These are phyloP conservation scores for Pluvialis apricaria DNA, from an alignment of 2,113 vertebrate genomes.

Conservation along the genomic window DNA sequence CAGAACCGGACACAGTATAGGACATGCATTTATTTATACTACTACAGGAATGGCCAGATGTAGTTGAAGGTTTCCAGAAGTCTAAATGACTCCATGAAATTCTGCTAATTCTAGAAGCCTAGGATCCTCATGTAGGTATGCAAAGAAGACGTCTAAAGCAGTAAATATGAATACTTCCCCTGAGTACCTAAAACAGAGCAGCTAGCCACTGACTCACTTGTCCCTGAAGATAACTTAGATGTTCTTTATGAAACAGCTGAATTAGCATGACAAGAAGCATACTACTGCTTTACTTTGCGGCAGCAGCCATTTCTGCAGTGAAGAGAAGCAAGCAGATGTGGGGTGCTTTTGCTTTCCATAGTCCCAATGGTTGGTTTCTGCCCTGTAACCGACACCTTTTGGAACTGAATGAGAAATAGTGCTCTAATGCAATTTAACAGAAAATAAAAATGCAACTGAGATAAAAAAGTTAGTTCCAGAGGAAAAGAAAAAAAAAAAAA, in stretches of 20 bases:
- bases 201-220: neutral
- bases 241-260: neutral
- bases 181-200: neutral
- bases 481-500: neutral
- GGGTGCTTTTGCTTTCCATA: neutral
- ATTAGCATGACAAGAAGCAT: neutral
- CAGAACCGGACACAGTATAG: accelerated
- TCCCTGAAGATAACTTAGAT: neutral
- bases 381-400: neutral
- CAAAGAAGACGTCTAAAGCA: neutral
- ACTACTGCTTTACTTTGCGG: neutral
- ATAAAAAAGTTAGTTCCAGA: neutral
- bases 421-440: neutral
- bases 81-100: neutral
- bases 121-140: neutral
- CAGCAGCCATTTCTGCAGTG: neutral
- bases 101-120: neutral
- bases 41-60: neutral
- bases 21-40: neutral
- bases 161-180: neutral
- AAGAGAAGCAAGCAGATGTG: neutral
- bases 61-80: neutral
- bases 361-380: neutral
- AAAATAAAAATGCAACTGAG: neutral
- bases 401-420: neutral